Conservation (phyloP, 2,113 vertebrate species). For the Platichthys stellatus region DNA sequence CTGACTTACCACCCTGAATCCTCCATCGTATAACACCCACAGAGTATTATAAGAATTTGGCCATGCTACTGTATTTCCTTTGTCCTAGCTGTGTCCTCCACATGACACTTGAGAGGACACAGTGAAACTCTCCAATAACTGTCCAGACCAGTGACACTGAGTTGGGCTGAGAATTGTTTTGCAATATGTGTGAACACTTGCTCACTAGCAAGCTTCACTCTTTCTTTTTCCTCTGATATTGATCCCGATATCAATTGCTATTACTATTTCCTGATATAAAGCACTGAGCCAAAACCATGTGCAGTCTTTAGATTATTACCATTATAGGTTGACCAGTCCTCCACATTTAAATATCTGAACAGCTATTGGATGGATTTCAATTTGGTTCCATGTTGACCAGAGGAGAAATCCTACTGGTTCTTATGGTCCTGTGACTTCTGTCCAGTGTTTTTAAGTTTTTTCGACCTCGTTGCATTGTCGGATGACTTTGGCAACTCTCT, state of each 20-base stretch:
- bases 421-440: neutral
- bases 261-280: neutral
- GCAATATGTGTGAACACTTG: conserved; percentile 36
- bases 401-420: neutral
- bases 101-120: conserved; percentile 19
- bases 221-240: neutral
- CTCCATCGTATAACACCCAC: neutral
- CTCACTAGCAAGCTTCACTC: conserved; percentile 1
- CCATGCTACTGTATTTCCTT: conserved; percentile 11
- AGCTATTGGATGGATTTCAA: neutral
- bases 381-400: neutral
- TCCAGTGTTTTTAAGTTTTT: too few species aligned
- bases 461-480: too few species aligned
- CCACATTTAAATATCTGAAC: neutral
- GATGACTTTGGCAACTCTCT: too few species aligned
- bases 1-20: neutral
- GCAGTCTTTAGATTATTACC: too few species aligned
- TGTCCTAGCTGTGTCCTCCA: conserved; percentile 28
- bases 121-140: conserved; percentile 37
- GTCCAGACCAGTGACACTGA: conserved; percentile 18
- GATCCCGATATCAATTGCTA: neutral
- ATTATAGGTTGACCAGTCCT: too few species aligned
- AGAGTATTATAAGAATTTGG: neutral
- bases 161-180: conserved; percentile 39
- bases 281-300: neutral